Conservation (phyloP, 2,113 vertebrate species). For the Myiagra hebetior region DNA sequence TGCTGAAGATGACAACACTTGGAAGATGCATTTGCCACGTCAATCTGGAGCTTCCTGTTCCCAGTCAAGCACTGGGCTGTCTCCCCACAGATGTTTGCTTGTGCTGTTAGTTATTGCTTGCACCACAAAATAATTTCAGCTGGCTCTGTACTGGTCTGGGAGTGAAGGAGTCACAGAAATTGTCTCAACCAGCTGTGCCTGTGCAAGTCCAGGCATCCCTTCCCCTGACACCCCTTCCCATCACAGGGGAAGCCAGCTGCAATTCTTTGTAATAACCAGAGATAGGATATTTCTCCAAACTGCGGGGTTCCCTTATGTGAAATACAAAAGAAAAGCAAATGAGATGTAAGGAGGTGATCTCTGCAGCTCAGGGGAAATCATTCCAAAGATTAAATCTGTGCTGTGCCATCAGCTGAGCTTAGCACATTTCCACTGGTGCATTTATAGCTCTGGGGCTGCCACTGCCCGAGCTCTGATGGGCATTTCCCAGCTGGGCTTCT, state of each 20-base stretch:
- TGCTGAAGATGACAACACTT: not conserved
- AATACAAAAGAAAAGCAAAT: not conserved
- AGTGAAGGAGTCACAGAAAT: not conserved
- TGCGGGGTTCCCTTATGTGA: not conserved
- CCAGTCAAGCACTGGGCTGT: not conserved
- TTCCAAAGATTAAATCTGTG: not conserved
- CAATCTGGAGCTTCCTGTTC: not conserved
- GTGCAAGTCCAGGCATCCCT: not conserved
- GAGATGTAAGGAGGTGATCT: not conserved
- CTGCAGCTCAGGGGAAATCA: not conserved
- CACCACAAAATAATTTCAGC: not conserved
- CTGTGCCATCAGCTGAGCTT: not conserved
- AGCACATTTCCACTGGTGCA: not conserved
- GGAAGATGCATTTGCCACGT: fast-evolving
- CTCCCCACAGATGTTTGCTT: not conserved
- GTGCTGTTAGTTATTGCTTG: not conserved
- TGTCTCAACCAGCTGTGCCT: not conserved
- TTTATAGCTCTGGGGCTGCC: not conserved
- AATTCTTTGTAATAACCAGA: not conserved
- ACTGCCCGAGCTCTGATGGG: fast-evolving
- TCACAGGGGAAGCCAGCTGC: not conserved
- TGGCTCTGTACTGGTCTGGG: not conserved
- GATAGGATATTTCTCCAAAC: not conserved
- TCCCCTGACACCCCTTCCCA: not conserved
- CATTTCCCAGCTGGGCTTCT: not conserved